Evolutionary conservation across 1,140 invertebrate genomes (phyloP), one percentile per base, ranked within the genome.

Genomic region (Acyrthosiphon pisum): DNA sequence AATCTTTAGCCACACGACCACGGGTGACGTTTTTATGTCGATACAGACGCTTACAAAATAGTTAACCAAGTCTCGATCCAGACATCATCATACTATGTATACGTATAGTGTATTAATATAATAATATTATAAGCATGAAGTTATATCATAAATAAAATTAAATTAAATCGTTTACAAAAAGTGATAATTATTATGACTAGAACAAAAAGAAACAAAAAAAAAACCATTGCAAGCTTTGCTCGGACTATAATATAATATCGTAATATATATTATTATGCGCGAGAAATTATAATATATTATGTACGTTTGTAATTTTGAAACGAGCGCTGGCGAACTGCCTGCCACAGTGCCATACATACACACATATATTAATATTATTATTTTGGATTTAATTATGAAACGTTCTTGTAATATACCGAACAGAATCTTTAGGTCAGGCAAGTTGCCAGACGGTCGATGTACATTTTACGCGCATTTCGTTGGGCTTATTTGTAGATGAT

Each of bases 321-420:
- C 23, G 53, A 41, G 41, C 44, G 41, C 53, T 90, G 89, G 89
- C 89, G 37, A 22, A 90, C 46, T 90, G 89, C 89, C 89, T 60
- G 56, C n/a, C 88, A 23, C 1, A 53, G 11, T 68, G 14, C 60
- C n/a, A 1, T 89, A 89, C 20, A 53, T 20, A 53, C 41, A 56
- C 60, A 76, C 3, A 76, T 23, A 53, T 7, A 53, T 76, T 76
- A 76, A n/a, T 35, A 76, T 76, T 76, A 76, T 56, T 89, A 89
- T 56, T 89, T 53, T 50, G 37, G 88, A 90, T 90, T 60, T 90
- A 60, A 90, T 90, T 90, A 90, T 60, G 88, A 90, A 90, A 56
- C 26, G 88, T 90, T 90, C 35, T 90, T 60, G 14, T 90, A 60
- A 90, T 44, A 18, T 60, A 30, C 53, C 53, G 89, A 44, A 60